Percentiles rank a stretch among this genome's conserved stretches.
phyloP scores from a whole-genome alignment of 2,888 invertebrate species.

The Poecilus cupreus region DNA sequence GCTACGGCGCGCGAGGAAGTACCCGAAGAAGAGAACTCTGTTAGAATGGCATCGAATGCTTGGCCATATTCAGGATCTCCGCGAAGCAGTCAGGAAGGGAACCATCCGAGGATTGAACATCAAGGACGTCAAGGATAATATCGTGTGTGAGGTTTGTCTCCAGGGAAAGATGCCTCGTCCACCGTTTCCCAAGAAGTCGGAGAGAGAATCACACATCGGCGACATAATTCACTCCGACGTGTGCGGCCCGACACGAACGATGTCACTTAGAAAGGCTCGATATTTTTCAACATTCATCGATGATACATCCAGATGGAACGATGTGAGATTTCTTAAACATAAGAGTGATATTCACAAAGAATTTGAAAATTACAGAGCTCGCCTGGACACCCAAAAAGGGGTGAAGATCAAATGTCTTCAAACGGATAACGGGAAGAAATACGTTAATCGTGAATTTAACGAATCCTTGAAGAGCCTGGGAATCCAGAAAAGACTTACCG shows the following conservation, averaged over 20 bases:
- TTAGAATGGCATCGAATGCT: conserved; percentile 18
- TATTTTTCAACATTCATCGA: conserved; percentile 64
- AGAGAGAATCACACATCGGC: conserved; percentile 37
- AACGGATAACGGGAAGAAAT: conserved; percentile 61
- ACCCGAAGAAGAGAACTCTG: background rate
- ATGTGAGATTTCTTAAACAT: conserved; percentile 30
- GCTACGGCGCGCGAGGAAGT: background rate
- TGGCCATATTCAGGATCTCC: conserved; percentile 24
- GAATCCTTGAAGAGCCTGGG: conserved; percentile 62
- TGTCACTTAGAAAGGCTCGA: conserved; percentile 59
- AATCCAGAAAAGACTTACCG: conserved; percentile 60
- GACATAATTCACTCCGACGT: conserved; percentile 64
- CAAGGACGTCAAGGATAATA: conserved; percentile 35
- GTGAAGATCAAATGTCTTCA: conserved; percentile 59
- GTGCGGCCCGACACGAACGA: conserved; percentile 63
- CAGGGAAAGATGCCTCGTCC: conserved; percentile 57
- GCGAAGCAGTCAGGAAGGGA: conserved; percentile 5
- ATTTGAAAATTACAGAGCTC: conserved; percentile 46
- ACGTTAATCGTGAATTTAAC: conserved; percentile 61
- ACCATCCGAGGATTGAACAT: conserved; percentile 52
- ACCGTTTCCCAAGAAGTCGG: conserved; percentile 56
- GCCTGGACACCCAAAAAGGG: conserved; percentile 51
- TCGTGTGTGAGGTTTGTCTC: conserved; percentile 57
- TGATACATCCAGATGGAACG: conserved; percentile 60
- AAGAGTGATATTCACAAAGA: conserved; percentile 33